phyloP scores from a whole-genome alignment of 30 jellyfish, hydroid and myxozoan species.

The Nemopilema nomurai region DNA sequence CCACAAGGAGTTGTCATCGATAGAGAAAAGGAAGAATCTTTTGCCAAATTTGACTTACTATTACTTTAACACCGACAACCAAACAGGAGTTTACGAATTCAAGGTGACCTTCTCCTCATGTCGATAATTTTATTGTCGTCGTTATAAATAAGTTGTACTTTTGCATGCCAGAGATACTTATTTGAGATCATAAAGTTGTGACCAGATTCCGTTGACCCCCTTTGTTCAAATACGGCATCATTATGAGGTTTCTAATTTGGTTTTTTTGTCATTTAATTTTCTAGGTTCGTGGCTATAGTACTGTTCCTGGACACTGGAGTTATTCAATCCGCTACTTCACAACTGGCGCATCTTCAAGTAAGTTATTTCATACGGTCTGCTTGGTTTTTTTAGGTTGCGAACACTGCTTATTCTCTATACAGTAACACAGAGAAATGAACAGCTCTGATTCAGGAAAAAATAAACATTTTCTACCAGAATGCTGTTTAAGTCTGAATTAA shows the following conservation, averaged over 20 bases:
- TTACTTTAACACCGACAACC: not conserved
- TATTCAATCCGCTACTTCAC: not conserved
- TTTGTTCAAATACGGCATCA: too few relatives aligned
- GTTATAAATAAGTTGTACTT: too few relatives aligned
- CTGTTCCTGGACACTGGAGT: constrained; percentile 13
- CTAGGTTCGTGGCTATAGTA: constrained; percentile 1
- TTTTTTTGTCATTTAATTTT: not conserved
- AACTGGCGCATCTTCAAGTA: not conserved
- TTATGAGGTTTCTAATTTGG: not conserved
- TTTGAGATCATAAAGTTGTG: too few relatives aligned
- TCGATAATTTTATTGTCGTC: not conserved
- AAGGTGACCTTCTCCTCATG: not conserved
- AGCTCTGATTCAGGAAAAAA: too few relatives aligned
- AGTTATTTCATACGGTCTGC: not conserved
- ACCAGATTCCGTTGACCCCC: too few relatives aligned
- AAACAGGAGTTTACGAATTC: constrained; percentile 1
- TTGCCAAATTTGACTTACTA: constrained; percentile 2
- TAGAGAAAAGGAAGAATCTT: not conserved
- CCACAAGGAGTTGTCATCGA: constrained; percentile 1
- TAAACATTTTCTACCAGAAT: too few relatives aligned
- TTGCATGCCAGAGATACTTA: too few relatives aligned
- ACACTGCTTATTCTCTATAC: too few relatives aligned
- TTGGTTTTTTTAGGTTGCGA: too few relatives aligned
- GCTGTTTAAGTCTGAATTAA: too few relatives aligned
- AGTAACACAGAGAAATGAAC: too few relatives aligned